Evolutionary conservation across 2,113 vertebrate genomes (phyloP).

Genomic region (Cyphomyrus discorhynchus): DNA sequence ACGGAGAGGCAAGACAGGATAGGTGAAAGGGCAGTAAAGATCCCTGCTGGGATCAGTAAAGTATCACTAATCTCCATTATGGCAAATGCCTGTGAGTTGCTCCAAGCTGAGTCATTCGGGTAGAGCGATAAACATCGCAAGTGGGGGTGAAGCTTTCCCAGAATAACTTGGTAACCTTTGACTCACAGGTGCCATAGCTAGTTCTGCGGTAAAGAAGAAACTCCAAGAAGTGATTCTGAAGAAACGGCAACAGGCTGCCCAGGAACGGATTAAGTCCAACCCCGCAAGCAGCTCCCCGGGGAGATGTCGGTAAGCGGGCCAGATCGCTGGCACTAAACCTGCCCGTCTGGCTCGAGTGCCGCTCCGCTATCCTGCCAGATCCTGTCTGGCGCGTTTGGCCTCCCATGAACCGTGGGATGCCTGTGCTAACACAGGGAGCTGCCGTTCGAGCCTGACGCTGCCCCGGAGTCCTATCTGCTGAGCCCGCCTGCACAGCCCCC

Average conservation of each 20-base stretch:
- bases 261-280: constrained; percentile 64
- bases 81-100: not conserved
- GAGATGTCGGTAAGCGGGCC: constrained; percentile 58
- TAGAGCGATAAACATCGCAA: not conserved
- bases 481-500: constrained; percentile 50
- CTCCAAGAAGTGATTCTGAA: constrained; percentile 81
- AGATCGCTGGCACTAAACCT: not conserved
- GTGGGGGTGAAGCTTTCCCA: not conserved
- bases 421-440: constrained; percentile 57
- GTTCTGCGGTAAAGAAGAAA: constrained; percentile 83
- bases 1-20: not conserved
- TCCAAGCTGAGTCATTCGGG: not conserved
- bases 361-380: not conserved
- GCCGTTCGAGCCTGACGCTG: constrained; percentile 62
- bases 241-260: constrained; percentile 74
- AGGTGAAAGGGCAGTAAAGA: not conserved
- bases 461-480: constrained; percentile 60
- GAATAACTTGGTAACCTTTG: not conserved
- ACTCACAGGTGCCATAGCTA: constrained; percentile 78
- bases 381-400: not conserved
- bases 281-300: constrained; percentile 38
- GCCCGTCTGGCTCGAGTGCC: not conserved
- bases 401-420: not conserved
- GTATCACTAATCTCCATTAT: not conserved
- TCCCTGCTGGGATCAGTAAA: not conserved